A percentile compares a stretch with the other conserved stretches of the same genome.
Conservation (phyloP, 2,113 vertebrate genomes). For the Saccopteryx bilineata region DNA sequence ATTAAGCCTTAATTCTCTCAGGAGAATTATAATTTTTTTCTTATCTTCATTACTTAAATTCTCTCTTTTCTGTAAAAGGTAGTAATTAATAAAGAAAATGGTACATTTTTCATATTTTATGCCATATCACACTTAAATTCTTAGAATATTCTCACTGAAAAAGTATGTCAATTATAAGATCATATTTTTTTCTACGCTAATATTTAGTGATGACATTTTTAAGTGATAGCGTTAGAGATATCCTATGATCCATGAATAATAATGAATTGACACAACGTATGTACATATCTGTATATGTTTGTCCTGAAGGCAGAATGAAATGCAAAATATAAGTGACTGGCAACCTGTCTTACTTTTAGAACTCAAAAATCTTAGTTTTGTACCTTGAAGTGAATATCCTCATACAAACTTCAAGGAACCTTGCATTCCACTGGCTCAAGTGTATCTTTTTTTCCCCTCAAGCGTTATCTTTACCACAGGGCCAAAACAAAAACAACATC, state of each 20-base stretch:
- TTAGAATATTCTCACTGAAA: conserved; percentile 24
- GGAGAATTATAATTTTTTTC: background rate
- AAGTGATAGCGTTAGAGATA: conserved; percentile 17
- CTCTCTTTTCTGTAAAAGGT: conserved; percentile 8
- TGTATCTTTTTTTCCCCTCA: background rate
- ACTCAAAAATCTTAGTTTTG: conserved; percentile 38
- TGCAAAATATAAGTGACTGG: background rate
- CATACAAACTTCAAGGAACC: conserved; percentile 6
- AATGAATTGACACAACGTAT: conserved; percentile 34
- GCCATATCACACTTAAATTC: background rate
- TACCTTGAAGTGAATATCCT: conserved; percentile 8
- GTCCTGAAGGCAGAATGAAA: background rate
- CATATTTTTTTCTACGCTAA: conserved; percentile 13
- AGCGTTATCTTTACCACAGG: background rate
- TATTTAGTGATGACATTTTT: conserved; percentile 4
- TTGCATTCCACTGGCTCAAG: background rate
- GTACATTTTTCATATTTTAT: background rate
- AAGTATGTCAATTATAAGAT: conserved; percentile 18
- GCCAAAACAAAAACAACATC: background rate
- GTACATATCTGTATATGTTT: background rate
- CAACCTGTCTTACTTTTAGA: conserved; percentile 15
- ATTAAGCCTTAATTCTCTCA: conserved; percentile 40
- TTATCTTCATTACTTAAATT: conserved; percentile 24
- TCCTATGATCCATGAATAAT: background rate
- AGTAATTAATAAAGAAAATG: conserved; percentile 19